Conservation (phyloP, 2,888 invertebrate genomes). For the Archips crataeganus region DNA sequence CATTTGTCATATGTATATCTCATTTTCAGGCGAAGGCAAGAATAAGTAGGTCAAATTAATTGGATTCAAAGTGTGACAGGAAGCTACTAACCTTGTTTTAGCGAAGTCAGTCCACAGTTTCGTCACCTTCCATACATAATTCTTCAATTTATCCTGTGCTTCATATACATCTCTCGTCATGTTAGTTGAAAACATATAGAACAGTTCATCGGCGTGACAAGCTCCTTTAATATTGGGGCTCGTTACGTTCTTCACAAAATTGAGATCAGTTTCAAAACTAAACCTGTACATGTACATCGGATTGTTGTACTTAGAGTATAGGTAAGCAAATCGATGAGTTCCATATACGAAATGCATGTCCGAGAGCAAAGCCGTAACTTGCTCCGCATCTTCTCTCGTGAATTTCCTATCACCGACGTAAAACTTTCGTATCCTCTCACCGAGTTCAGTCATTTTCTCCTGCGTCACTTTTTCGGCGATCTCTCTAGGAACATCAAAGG, state of each 20-base stretch:
- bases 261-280: constrained; percentile 52
- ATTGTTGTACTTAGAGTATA: constrained; percentile 44
- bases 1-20: no score
- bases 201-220: constrained; percentile 73
- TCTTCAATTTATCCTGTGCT: constrained; percentile 54
- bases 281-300: constrained; percentile 54
- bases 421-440: constrained; percentile 50
- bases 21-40: no score
- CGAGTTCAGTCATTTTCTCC: constrained; percentile 47
- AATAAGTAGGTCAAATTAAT: neutral
- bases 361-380: constrained; percentile 43
- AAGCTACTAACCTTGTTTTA: constrained; percentile 63
- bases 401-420: constrained; percentile 48
- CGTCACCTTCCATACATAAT: constrained; percentile 59
- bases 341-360: constrained; percentile 49
- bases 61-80: neutral
- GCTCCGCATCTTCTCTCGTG: constrained; percentile 43
- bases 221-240: constrained; percentile 56
- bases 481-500: constrained; percentile 43
- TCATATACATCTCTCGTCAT: constrained; percentile 58
- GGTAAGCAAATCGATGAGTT: constrained; percentile 50
- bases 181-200: constrained; percentile 66
- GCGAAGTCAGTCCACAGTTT: constrained; percentile 77
- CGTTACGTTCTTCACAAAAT: constrained; percentile 49
- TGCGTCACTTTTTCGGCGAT: constrained; percentile 43